phyloP scores from a whole-genome alignment of 2,888 invertebrate genomes.

The Dolichopus griseipennis region DNA sequence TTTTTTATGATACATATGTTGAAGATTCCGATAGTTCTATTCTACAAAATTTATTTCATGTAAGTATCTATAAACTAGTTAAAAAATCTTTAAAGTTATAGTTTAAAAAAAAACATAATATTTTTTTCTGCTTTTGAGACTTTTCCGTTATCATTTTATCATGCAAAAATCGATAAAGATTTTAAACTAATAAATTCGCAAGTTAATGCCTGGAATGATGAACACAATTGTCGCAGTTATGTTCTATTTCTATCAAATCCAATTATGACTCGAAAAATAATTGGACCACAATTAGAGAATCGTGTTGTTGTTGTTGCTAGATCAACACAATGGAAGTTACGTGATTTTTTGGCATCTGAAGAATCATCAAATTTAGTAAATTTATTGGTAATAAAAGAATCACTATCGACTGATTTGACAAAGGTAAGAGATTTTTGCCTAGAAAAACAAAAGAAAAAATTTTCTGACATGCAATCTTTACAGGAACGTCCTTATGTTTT shows the following conservation, averaged over 20 bases:
- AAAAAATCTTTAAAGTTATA: background rate
- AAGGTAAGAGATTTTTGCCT: slow-evolving; percentile 40
- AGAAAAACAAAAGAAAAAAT: background rate
- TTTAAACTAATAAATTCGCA: slow-evolving; percentile 44
- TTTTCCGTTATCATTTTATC: slow-evolving; percentile 50
- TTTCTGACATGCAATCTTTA: slow-evolving; percentile 19
- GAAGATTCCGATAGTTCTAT: slow-evolving; percentile 49
- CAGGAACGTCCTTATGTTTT: slow-evolving; percentile 62
- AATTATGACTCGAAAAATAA: slow-evolving; percentile 47
- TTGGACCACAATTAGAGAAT: slow-evolving; percentile 54
- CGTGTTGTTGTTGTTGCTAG: slow-evolving; percentile 59
- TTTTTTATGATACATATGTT: slow-evolving; percentile 57
- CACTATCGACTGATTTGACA: slow-evolving; percentile 47
- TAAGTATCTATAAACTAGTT: slow-evolving; percentile 20
- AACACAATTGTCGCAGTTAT: slow-evolving; percentile 53
- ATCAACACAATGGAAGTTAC: slow-evolving; percentile 66
- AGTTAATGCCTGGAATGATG: slow-evolving; percentile 33
- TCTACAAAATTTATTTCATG: slow-evolving; percentile 50
- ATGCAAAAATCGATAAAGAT: slow-evolving; percentile 52
- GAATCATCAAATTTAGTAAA: slow-evolving; percentile 59
- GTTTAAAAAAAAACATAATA: background rate
- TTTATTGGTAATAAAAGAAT: slow-evolving; percentile 59
- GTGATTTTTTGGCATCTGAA: slow-evolving; percentile 57
- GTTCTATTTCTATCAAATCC: slow-evolving; percentile 61
- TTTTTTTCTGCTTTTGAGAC: slow-evolving; percentile 24